Percentiles rank a stretch among this genome's conserved stretches.
phyloP scores from a whole-genome alignment of 2,797 vertebrate species.

The Notoglanidium macrostoma region DNA sequence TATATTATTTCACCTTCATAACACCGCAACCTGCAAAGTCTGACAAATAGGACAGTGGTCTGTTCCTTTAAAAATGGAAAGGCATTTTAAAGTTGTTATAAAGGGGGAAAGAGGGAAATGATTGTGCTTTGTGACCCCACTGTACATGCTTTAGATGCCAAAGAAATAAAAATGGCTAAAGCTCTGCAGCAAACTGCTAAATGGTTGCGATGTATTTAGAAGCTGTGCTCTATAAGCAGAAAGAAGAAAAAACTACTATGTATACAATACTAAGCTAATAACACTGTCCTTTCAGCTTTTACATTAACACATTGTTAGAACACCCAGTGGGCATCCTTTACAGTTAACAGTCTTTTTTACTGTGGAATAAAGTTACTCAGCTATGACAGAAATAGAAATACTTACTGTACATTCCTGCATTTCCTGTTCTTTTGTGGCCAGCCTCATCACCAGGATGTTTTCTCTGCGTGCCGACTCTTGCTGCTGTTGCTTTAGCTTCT shows the following conservation, averaged over 20 bases:
- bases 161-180: background rate
- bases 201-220: background rate
- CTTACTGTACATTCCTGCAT: conserved; percentile 99
- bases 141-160: background rate
- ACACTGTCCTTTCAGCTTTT: background rate
- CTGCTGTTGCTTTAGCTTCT: conserved; percentile 98
- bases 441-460: conserved; percentile 98
- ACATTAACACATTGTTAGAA: background rate
- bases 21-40: background rate
- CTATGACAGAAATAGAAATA: conserved; percentile 54
- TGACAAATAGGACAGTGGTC: background rate
- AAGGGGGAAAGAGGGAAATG: background rate
- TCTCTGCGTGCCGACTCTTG: conserved; percentile 97
- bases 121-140: background rate
- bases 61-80: background rate
- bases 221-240: background rate
- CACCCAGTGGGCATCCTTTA: too few species aligned
- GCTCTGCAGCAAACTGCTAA: background rate
- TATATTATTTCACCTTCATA: background rate
- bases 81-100: background rate
- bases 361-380: background rate
- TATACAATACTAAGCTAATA: background rate
- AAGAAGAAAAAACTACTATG: too few species aligned
- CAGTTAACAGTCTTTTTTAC: background rate
- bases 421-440: conserved; percentile 99